Percentiles rank a stretch among this genome's conserved stretches.
Evolutionary conservation across 2,797 vertebrate species (phyloP).

Genomic region (Nannoperca obscura): DNA sequence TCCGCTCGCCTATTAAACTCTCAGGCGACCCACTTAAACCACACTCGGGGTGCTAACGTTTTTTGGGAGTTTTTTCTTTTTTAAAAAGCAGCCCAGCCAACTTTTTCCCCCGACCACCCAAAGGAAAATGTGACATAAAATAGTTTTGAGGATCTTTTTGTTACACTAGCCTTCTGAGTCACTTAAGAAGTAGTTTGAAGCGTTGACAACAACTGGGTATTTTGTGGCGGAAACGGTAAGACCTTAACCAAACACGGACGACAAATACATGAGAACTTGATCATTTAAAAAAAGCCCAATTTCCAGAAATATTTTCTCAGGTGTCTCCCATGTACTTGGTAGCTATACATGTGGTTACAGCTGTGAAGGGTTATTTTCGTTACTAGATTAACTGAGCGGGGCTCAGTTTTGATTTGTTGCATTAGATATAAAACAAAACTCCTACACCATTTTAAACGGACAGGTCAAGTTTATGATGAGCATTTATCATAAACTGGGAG

Average conservation of each 20-base stretch:
- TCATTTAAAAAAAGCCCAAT: background rate
- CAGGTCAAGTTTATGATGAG: slow-evolving; percentile 17
- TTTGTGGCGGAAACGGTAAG: background rate
- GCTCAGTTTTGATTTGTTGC: slow-evolving; percentile 18
- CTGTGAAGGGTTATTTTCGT: slow-evolving; percentile 28
- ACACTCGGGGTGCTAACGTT: slow-evolving; percentile 19
- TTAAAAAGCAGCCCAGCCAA: slow-evolving; percentile 8
- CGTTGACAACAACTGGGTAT: slow-evolving; percentile 19
- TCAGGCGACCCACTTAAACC: slow-evolving; percentile 64
- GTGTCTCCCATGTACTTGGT: slow-evolving; percentile 23
- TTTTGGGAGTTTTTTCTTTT: slow-evolving; percentile 18
- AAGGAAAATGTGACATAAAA: slow-evolving; percentile 46
- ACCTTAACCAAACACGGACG: slow-evolving; percentile 8
- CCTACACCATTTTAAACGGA: slow-evolving; percentile 20
- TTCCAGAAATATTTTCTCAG: slow-evolving; percentile 36
- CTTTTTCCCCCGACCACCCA: slow-evolving; percentile 27
- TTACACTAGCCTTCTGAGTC: slow-evolving; percentile 4
- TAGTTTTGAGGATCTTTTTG: slow-evolving; percentile 8
- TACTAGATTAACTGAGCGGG: slow-evolving; percentile 19
- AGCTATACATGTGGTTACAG: slow-evolving; percentile 22
- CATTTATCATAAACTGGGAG: slow-evolving; percentile 23
- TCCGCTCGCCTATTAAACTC: slow-evolving; percentile 63
- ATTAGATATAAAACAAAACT: slow-evolving; percentile 5
- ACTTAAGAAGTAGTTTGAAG: background rate
- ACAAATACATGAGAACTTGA: background rate